phyloP scores from a whole-genome alignment of 2,797 vertebrate genomes.

The Dendrocincla fuliginosa region DNA sequence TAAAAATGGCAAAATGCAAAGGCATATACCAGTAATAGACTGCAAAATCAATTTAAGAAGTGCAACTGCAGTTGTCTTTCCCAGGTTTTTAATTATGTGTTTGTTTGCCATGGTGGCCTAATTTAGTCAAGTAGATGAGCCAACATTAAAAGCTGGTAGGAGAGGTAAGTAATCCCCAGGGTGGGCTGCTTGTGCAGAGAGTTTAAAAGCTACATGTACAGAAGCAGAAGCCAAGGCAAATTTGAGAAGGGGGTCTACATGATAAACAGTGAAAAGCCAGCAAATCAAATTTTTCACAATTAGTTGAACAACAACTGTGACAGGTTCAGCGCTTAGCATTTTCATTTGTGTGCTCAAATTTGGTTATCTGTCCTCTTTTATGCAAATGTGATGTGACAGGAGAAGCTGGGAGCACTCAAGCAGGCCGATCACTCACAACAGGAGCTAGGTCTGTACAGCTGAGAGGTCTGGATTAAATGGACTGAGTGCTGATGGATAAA shows the following conservation, averaged over 20 bases:
- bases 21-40: conserved; percentile 51
- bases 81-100: conserved; percentile 84
- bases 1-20: conserved; percentile 52
- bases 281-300: conserved; percentile 99
- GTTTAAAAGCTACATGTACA: conserved; percentile 82
- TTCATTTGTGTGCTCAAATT: conserved; percentile 92
- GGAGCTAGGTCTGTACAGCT: conserved; percentile 80
- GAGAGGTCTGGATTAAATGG: conserved; percentile 82
- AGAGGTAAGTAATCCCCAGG: conserved; percentile 86
- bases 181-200: conserved; percentile 74
- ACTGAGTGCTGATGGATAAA: conserved; percentile 83
- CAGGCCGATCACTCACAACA: conserved; percentile 85
- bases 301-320: conserved; percentile 92
- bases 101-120: conserved; percentile 84
- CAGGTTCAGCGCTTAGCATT: conserved; percentile 89
- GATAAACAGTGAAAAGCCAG: conserved; percentile 87
- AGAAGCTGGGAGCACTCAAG: conserved; percentile 83
- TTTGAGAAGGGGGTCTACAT: conserved; percentile 80
- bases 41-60: conserved; percentile 78
- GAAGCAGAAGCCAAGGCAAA: conserved; percentile 76
- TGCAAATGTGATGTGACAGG: conserved; percentile 89
- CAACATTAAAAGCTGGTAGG: conserved; percentile 84
- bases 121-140: conserved; percentile 85
- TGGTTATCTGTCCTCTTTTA: conserved; percentile 93
- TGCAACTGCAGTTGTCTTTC: conserved; percentile 78